Conservation (phyloP, 2,888 invertebrate genomes). For the Melieria picta region DNA sequence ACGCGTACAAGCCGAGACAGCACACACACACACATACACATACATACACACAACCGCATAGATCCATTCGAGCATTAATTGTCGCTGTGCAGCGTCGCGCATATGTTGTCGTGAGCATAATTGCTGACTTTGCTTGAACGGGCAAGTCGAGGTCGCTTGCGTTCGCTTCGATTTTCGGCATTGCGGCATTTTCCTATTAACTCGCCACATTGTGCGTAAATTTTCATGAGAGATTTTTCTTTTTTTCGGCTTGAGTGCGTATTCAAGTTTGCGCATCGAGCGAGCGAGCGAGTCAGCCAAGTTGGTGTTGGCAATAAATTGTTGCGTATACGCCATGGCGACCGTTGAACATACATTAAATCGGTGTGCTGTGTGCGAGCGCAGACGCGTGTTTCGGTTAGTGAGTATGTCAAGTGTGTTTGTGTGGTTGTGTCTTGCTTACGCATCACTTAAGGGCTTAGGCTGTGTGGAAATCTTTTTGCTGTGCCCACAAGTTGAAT, state of each 20-base stretch:
- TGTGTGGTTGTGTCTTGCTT: neutral
- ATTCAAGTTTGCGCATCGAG: neutral
- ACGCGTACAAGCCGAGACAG: neutral
- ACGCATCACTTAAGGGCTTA: neutral
- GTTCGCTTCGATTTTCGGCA: neutral
- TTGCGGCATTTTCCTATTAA: neutral
- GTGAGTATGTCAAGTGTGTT: too few relatives aligned
- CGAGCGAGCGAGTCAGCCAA: too few relatives aligned
- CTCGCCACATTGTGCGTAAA: conserved; percentile 2
- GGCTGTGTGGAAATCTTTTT: too few relatives aligned
- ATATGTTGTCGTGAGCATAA: too few relatives aligned
- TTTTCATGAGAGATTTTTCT: conserved; percentile 5
- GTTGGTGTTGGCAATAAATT: too few relatives aligned
- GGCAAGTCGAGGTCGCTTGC: neutral
- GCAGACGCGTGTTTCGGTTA: too few relatives aligned
- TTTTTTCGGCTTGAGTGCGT: conserved; percentile 13
- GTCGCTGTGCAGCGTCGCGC: too few relatives aligned
- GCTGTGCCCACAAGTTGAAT: too few relatives aligned
- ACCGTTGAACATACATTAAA: too few relatives aligned
- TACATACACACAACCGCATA: neutral
- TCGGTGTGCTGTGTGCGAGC: too few relatives aligned
- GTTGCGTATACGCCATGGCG: too few relatives aligned
- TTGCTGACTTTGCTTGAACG: neutral
- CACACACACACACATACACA: neutral
- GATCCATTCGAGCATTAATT: neutral